Evolutionary conservation across 1,140 invertebrate genomes (phyloP).

Genomic region (Hycleus phaleratus): DNA sequence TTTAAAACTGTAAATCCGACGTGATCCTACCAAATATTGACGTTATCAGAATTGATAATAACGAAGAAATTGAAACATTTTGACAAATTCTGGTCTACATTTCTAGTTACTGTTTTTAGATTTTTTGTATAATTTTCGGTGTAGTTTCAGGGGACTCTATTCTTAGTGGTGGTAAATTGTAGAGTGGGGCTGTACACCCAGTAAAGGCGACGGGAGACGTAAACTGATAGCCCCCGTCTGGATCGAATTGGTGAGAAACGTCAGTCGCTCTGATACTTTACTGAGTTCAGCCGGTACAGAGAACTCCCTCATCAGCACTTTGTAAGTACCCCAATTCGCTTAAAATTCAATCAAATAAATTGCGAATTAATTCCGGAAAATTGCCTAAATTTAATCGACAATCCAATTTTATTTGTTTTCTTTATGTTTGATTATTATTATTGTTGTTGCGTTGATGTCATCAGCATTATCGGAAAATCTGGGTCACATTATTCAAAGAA

Average conservation of each 20-base stretch:
- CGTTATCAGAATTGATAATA: too few species aligned
- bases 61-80: conserved; percentile 20
- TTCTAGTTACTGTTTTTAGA: conserved; percentile 22
- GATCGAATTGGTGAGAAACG: conserved; percentile 6
- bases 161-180: conserved; percentile 16
- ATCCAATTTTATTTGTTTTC: too few species aligned
- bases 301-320: conserved; percentile 20
- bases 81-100: conserved; percentile 17
- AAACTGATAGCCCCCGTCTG: conserved; percentile 37
- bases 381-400: too few species aligned
- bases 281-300: conserved; percentile 12
- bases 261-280: conserved; percentile 38
- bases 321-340: conserved; percentile 13
- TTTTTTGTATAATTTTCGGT: not conserved
- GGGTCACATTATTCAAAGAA: too few species aligned
- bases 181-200: conserved; percentile 26
- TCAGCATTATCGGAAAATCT: too few species aligned
- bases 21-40: too few species aligned
- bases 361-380: too few species aligned
- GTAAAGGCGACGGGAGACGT: conserved; percentile 34
- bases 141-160: conserved; percentile 18
- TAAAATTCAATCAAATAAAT: too few species aligned
- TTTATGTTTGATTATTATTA: too few species aligned
- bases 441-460: too few species aligned
- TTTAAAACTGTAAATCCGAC: too few species aligned